A percentile compares a stretch with the other conserved stretches of the same genome.
phyloP scores from a whole-genome alignment of 2,797 vertebrate genomes.

The Muscicapa striata region DNA sequence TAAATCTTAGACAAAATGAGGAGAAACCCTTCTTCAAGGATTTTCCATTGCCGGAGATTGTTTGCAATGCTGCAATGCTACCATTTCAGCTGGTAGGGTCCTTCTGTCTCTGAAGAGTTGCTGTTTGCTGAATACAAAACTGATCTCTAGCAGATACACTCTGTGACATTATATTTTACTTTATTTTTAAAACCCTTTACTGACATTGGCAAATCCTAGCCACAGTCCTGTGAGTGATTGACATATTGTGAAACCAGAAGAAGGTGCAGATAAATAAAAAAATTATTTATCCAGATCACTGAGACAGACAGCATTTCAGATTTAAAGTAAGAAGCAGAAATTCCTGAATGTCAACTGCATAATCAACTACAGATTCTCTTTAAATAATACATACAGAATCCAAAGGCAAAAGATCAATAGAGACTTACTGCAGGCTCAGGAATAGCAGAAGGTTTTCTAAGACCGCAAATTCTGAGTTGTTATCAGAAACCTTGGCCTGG shows the following conservation, averaged over 20 bases:
- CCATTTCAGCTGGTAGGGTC: neutral
- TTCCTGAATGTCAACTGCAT: neutral
- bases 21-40: neutral
- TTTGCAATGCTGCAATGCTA: neutral
- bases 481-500: neutral
- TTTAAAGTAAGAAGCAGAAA: slow-evolving; percentile 9
- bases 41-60: neutral
- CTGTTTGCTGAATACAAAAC: neutral
- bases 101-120: neutral
- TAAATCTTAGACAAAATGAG: neutral
- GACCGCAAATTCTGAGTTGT: neutral
- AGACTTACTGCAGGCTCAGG: neutral
- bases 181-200: slow-evolving; percentile 14
- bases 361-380: neutral
- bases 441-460: neutral
- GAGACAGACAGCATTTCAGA: neutral
- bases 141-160: neutral
- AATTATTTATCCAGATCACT: neutral
- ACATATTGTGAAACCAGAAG: neutral
- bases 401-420: neutral
- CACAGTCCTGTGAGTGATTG: neutral
- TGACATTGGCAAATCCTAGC: neutral
- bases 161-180: neutral
- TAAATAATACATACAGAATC: neutral
- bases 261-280: neutral